A percentile compares a stretch with the other conserved stretches of the same genome.
Evolutionary conservation across 2,113 vertebrate species (phyloP).

Genomic region (Cyphomyrus discorhynchus): DNA sequence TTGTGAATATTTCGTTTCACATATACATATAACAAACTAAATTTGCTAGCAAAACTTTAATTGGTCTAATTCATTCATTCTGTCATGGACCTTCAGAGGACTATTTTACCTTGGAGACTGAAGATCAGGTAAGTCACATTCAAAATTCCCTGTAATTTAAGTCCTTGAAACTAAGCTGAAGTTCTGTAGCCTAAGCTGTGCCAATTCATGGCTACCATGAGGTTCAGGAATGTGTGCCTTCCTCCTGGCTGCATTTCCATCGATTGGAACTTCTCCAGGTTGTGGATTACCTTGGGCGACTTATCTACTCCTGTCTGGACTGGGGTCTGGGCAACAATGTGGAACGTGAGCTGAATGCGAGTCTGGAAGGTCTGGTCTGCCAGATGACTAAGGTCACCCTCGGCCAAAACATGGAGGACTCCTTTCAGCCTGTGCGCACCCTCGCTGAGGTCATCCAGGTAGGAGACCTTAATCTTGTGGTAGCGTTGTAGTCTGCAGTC

Average conservation of each 20-base stretch:
- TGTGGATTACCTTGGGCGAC: conserved; percentile 50
- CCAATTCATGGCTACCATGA: background rate
- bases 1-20: background rate
- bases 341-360: conserved; percentile 54
- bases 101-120: conserved; percentile 30
- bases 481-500: background rate
- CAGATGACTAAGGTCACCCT: conserved; percentile 53
- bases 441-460: conserved; percentile 60
- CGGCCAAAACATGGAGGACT: background rate
- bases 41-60: background rate
- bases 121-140: conserved; percentile 35
- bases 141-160: background rate
- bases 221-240: background rate
- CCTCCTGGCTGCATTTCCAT: background rate
- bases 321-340: conserved; percentile 57
- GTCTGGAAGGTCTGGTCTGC: conserved; percentile 53
- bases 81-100: background rate
- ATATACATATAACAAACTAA: background rate
- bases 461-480: background rate
- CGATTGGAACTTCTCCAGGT: conserved; percentile 37
- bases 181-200: background rate
- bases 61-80: background rate
- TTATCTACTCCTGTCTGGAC: conserved; percentile 62
- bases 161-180: background rate
- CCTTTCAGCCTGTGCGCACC: conserved; percentile 25